Evolutionary conservation across 2,797 vertebrate species (phyloP), one percentile per base, ranked within the genome.

Genomic region (Psittacula echo): DNA sequence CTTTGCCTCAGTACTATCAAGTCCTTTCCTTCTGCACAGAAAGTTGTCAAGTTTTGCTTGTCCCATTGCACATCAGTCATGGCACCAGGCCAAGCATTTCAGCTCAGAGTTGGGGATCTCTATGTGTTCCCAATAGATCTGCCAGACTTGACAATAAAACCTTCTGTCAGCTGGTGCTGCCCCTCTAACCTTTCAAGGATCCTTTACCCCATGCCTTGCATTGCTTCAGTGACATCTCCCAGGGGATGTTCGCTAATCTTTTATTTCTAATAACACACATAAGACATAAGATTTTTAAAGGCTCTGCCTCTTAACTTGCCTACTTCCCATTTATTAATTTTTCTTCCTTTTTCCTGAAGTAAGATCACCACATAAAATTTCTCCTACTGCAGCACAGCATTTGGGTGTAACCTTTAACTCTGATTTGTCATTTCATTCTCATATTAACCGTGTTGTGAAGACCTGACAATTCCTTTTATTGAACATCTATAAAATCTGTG

Each of bases 391-490:
- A 83, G 47, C 44, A 89, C 50, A 92, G 23, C 42, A 83, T 24
- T 58, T 71, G 73, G 34, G 27, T 91, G 34, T 77, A 87, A 90
- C 54, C 71, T 96, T 95, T 92, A 54, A 84, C 45, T 86, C 72
- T 54, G 68, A 79, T 85, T 94, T 94, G 74, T 87, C 79, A 58
- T 93, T 96, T 92, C 53, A 80, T 85, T 92, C 34, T 45, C 53
- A 20, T 82, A 86, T 78, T 87, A 92, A 91, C 48, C 75, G 22
- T 70, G 47, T 81, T 90, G 60, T 51, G 83, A 94, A 94, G 81
- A 94, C 48, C 32, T 72, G 41, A 87, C 34, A 6, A 81, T 94
- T 93, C 41, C 79, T 51, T 81, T 87, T 92, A 94, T 78, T 91
- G 86, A 94, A 90, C 61, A 75, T 32, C 58, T 82, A 79, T 91